A percentile compares a stretch with the other conserved stretches of the same genome.
These are phyloP conservation scores for Syrphus vitripennis DNA, from an alignment of 2,888 invertebrate species.

Conservation along the genomic window DNA sequence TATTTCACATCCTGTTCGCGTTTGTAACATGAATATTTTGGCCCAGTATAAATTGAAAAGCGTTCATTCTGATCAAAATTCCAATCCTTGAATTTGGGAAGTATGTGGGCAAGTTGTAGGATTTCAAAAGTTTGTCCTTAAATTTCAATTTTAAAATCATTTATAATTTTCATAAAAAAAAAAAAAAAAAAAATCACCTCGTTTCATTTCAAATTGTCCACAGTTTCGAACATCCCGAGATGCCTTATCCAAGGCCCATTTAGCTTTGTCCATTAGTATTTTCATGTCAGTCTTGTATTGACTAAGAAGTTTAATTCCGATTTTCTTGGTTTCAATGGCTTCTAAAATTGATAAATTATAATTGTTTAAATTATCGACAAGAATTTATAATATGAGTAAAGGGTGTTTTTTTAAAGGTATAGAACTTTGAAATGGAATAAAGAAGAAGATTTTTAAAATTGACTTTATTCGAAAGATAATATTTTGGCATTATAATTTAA, in stretches of 20 bases:
- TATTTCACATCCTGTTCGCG: background rate
- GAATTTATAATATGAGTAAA: no score
- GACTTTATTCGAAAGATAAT: no score
- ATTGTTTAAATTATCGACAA: no score
- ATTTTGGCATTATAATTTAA: no score
- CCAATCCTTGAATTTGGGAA: background rate
- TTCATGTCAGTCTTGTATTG: background rate
- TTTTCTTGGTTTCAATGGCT: background rate
- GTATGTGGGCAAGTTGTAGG: no score
- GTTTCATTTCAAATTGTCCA: background rate
- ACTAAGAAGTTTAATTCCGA: background rate
- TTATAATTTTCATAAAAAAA: no score
- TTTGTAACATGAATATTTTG: background rate
- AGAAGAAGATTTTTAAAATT: no score
- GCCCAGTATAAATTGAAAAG: background rate
- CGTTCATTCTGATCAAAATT: background rate
- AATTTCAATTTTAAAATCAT: background rate
- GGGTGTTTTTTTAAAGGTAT: no score
- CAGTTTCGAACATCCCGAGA: background rate
- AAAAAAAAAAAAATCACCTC: no score
- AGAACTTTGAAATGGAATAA: no score
- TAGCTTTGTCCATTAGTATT: background rate
- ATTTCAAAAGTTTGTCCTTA: background rate
- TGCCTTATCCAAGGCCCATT: background rate
- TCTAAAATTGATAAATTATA: no score